phyloP scores from a whole-genome alignment of 2,888 invertebrate species.

The Eubasilissa splendida region DNA sequence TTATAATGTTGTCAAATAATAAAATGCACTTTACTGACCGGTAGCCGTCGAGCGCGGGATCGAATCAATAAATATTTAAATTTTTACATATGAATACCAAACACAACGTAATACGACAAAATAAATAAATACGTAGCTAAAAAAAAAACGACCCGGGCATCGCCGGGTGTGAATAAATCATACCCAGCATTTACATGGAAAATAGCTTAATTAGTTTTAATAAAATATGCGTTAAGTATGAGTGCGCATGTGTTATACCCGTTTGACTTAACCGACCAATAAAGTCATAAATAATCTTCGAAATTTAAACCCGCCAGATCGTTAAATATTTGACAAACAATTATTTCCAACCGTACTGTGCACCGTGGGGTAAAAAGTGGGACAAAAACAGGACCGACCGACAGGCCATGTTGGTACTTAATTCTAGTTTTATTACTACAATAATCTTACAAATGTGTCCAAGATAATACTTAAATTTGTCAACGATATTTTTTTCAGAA shows the following conservation, averaged over 20 bases:
- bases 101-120: background rate
- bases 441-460: no score
- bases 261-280: background rate
- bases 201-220: constrained; percentile 2
- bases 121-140: background rate
- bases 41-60: no score
- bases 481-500: no score
- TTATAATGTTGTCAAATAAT: no score
- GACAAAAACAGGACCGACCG: constrained; percentile 25
- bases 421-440: no score
- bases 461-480: no score
- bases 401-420: background rate
- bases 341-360: background rate
- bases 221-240: background rate
- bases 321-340: background rate
- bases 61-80: no score
- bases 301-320: background rate
- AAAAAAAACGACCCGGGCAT: background rate
- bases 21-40: no score
- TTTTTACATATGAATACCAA: background rate
- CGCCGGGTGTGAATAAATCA: background rate
- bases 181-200: background rate
- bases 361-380: constrained; percentile 10
- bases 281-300: background rate
- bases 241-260: no score